These are phyloP conservation scores for Epirrhoe alternata DNA, from an alignment of 2,888 invertebrate genomes.

Conservation along the genomic window DNA sequence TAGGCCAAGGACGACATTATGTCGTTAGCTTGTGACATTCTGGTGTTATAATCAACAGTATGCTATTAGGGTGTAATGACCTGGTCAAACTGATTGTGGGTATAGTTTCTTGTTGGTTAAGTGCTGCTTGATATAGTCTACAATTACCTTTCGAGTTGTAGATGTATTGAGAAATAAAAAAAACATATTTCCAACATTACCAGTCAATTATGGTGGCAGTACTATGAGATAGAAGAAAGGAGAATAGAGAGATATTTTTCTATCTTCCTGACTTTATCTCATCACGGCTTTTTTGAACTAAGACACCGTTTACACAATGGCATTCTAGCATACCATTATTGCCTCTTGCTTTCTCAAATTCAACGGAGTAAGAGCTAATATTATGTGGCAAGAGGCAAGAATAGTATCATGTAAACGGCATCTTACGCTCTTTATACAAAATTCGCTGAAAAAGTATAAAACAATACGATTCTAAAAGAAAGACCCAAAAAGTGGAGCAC, in stretches of 20 bases:
- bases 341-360: no score
- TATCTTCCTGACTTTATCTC: no score
- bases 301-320: no score
- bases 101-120: constrained; percentile 15
- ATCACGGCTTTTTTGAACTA: no score
- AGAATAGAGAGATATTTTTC: no score
- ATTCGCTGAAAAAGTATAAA: no score
- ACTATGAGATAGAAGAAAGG: no score
- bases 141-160: constrained; percentile 4
- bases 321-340: no score
- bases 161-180: background rate
- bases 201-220: background rate
- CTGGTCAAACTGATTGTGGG: constrained; percentile 26
- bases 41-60: constrained; percentile 21
- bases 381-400: no score
- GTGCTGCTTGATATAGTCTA: constrained; percentile 11
- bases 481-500: background rate
- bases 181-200: background rate
- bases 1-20: constrained; percentile 33
- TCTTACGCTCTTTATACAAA: no score
- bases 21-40: constrained; percentile 24
- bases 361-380: no score
- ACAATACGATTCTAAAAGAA: background rate
- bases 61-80: constrained; percentile 31
- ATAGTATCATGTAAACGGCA: no score